Base-by-base conservation (phyloP, 2,113 vertebrate genomes). In the Grus americana region DNA sequence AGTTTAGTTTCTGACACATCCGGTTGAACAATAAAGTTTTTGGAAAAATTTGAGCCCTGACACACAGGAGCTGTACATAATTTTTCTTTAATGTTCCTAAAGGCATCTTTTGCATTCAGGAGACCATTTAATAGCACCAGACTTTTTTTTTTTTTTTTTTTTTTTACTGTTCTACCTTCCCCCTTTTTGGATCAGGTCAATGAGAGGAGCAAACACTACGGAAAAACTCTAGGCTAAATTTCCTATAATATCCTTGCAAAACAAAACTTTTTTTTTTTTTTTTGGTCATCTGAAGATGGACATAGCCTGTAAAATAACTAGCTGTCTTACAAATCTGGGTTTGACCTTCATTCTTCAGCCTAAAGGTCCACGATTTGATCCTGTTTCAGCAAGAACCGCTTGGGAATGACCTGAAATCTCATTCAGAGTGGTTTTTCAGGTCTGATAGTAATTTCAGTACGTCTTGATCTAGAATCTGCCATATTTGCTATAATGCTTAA, bases 21-120 rank as follows among this genome's bases (percentile, higher is more conserved):
- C 67, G 2, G 58, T 54, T 82, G 30, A 87, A 94, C 93, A 93
- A 49, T 93, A 94, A 95, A 89, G 24, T 32, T 95, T 95, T 86
- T 57, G 90, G 90, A 76, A 96, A 96, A 97, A 71, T 13, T n/a
- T 90, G 71, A 93, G 93, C 50, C 72, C 84, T 86, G 62, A 96
- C 74, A 83, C 79, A 95, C 89, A 96, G 93, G 70, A 97, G 93
- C 93, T 84, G 59, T 85, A 83, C 79, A 58, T 93, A 95, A 79
- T 90, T 94, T 95, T 91, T 94, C 75, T 82, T 94, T 82, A 94
- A 81, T 55, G 66, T 71, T 96, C 92, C 93, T 94, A 46, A 84
- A 4, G 55, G 89, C 40, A 95, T 79, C 57, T 79, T 96, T 82
- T 75, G 58, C 72, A 76, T 91, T 92, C 92, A 87, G 54, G n/a